These are phyloP conservation scores for Drosophila pseudotalamancana DNA, from an alignment of 2,888 invertebrate genomes.

Conservation along the genomic window DNA sequence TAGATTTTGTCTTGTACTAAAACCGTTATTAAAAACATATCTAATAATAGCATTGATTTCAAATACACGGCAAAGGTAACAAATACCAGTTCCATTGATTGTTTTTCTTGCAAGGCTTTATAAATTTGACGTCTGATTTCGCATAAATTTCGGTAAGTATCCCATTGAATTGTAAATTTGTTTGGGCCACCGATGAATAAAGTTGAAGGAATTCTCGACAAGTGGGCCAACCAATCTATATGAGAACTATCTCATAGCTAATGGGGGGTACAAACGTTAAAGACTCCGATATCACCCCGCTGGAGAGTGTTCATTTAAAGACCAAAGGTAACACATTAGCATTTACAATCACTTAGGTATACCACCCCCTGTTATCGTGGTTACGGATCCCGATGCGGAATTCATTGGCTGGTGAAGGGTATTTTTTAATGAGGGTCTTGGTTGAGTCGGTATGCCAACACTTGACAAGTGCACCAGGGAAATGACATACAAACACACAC, in stretches of 20 bases:
- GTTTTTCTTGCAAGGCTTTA: conserved; percentile 23
- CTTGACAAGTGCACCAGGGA: conserved; percentile 70
- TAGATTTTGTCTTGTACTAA: too few species aligned
- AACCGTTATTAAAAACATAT: too few species aligned
- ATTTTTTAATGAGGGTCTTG: conserved; percentile 65
- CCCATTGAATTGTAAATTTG: conserved; percentile 52
- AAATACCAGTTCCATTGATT: conserved; percentile 1
- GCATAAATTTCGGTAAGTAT: conserved; percentile 40
- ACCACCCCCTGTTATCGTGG: conserved; percentile 38
- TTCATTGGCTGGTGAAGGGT: conserved; percentile 41
- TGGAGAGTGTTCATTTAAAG: conserved; percentile 57
- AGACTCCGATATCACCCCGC: conserved; percentile 36
- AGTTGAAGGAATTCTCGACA: neutral
- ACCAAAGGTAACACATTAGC: conserved; percentile 65
- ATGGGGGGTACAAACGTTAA: conserved; percentile 83
- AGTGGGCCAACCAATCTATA: neutral
- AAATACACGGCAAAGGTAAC: neutral
- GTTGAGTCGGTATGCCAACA: conserved; percentile 71
- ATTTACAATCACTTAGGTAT: conserved; percentile 67
- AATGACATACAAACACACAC: conserved; percentile 55
- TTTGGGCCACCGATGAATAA: conserved; percentile 6
- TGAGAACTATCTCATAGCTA: conserved; percentile 74
- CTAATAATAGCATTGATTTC: neutral
- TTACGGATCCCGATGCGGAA: conserved; percentile 8
- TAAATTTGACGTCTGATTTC: too few species aligned